Evolutionary conservation across 92 coral and sea anemone genomes (phyloP).

Genomic region (Pocillopora grandis): DNA sequence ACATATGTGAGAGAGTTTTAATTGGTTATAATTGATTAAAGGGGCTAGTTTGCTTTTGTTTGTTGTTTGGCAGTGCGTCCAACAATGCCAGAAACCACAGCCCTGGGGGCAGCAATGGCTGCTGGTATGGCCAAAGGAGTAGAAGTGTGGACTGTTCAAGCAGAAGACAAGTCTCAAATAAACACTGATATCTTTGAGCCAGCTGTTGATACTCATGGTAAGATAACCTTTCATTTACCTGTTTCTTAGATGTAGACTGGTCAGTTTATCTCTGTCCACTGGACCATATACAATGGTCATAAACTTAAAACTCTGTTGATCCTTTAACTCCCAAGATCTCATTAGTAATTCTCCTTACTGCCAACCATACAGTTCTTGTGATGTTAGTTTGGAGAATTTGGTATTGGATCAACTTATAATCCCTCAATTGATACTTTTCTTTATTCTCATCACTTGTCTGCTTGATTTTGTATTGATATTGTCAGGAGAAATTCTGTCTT

Average conservation of each 20-base stretch:
- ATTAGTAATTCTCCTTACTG: no score
- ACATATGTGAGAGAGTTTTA: neutral
- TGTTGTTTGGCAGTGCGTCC: constrained; percentile 78
- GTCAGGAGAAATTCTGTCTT: no score
- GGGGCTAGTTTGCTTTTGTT: neutral
- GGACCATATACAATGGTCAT: neutral
- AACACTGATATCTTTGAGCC: constrained; percentile 85
- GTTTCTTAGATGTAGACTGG: neutral
- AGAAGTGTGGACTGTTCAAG: constrained; percentile 79
- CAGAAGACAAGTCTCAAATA: constrained; percentile 90
- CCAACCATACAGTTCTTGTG: no score
- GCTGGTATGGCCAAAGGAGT: constrained; percentile 98
- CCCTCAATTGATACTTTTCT: no score
- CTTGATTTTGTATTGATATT: no score
- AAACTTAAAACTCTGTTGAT: no score
- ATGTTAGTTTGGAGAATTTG: no score
- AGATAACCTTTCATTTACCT: neutral
- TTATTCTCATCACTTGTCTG: no score
- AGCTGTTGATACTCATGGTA: constrained; percentile 78
- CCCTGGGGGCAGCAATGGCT: constrained; percentile 98
- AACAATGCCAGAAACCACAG: constrained; percentile 98
- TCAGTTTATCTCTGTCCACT: neutral
- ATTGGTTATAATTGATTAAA: no score
- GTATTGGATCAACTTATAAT: no score
- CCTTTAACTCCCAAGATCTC: no score